Conservation (phyloP, 2,113 vertebrate genomes). For the Sylvia atricapilla region DNA sequence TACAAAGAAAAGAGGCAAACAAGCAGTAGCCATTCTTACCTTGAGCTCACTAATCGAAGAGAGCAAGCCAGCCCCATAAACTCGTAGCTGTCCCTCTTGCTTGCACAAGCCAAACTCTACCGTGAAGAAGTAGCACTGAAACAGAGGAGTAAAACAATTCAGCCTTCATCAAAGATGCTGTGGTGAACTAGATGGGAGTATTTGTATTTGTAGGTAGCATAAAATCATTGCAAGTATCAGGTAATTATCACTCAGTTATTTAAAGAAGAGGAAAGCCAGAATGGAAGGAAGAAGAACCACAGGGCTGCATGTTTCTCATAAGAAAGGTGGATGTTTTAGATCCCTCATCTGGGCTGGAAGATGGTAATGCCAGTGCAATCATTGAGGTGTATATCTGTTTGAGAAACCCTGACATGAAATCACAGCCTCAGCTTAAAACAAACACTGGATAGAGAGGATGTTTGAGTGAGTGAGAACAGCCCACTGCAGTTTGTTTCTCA, state of each 20-base stretch:
- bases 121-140: constrained; percentile 97
- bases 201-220: not conserved
- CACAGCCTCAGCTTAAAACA: not conserved
- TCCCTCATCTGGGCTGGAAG: not conserved
- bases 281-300: not conserved
- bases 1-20: not conserved
- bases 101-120: constrained; percentile 98
- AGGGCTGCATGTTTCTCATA: not conserved
- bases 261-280: not conserved
- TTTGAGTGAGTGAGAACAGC: not conserved
- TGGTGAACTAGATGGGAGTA: not conserved
- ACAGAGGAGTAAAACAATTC: not conserved
- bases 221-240: not conserved
- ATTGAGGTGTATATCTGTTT: not conserved
- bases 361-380: not conserved
- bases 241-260: not conserved
- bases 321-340: not conserved
- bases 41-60: constrained; percentile 97
- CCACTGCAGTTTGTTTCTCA: not conserved
- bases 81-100: constrained; percentile 90
- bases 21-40: constrained; percentile 69
- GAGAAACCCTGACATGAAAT: not conserved
- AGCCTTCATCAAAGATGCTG: not conserved
- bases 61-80: constrained; percentile 93
- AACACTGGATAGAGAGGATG: not conserved